Evolutionary conservation across 2,113 vertebrate species (phyloP), one percentile per base, ranked within the genome.

Genomic region (Actinemys pallida): DNA sequence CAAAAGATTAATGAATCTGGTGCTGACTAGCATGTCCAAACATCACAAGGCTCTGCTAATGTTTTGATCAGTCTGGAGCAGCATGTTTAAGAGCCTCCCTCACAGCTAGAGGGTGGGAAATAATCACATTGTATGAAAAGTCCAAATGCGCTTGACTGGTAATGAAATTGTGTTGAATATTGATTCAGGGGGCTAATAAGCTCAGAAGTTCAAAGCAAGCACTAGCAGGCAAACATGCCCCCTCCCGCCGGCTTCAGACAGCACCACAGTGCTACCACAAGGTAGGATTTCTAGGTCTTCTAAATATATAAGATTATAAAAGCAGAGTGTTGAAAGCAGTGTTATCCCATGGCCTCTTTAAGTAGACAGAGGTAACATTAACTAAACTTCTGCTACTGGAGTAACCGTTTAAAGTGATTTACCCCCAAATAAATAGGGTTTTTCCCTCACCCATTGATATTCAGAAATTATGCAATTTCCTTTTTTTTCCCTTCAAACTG

Each of bases 151-250:
- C 94, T 93, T 87, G 97, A 94, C 96, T 95, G 88, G 89, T 96
- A 97, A 97, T 97, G 93, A 98, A 98, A 96, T 96, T 91, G 93
- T 89, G 96, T 81, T 96, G 98, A 97, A 97, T 98, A 98, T 98
- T 98, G 96, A 98, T 97, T 98, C 90, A 95, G 83, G 95, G 93
- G 89, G 95, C 94, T 98, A 98, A 98, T 97, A 98, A 98, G 96
- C 96, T 98, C 95, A 93, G 88, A 96, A 98, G 98, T 98, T 98
- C 98, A 98, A 98, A 98, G 98, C 39, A 90, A 98, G 91, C 93
- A 93, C 96, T 92, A 27, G 95, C 96, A 97, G 97, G 97, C 93
- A 96, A 93, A 95, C 88, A 87, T 96, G 93, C 83, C 86, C 78
- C 84, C 94, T 79, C 89, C 92, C 90, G 94, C 82, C 96, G 97